Evolutionary conservation across 2,888 invertebrate species (phyloP).

Genomic region (Molorchus minor): DNA sequence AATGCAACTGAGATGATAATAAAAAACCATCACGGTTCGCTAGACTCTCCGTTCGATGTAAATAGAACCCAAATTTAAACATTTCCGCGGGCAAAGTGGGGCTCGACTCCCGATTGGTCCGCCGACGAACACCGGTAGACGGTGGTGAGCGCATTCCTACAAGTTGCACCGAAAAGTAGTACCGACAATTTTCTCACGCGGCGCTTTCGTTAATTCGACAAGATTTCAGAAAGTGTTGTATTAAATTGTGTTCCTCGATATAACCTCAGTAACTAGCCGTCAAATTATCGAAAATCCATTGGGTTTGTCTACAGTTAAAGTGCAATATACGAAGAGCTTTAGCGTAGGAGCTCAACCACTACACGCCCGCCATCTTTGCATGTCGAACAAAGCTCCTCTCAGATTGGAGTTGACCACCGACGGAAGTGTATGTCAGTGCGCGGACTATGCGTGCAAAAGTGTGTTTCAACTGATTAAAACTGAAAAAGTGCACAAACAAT

Average conservation of each 20-base stretch:
- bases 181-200: conserved; percentile 43
- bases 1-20: conserved; percentile 1
- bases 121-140: conserved; percentile 30
- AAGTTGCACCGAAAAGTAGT: conserved; percentile 55
- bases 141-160: conserved; percentile 49
- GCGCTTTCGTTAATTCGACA: background rate
- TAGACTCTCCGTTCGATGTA: conserved; percentile 6
- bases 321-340: conserved; percentile 26
- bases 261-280: background rate
- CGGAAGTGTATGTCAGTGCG: conserved; percentile 45
- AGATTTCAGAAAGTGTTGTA: background rate
- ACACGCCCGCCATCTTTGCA: conserved; percentile 59
- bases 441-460: conserved; percentile 36
- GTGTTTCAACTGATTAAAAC: conserved; percentile 41
- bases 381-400: conserved; percentile 56
- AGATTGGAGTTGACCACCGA: conserved; percentile 49
- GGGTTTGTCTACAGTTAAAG: conserved; percentile 19
- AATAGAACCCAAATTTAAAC: conserved; percentile 21
- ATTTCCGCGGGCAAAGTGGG: conserved; percentile 10
- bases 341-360: conserved; percentile 56
- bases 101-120: conserved; percentile 36
- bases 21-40: background rate
- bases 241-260: background rate
- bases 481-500: conserved; percentile 36
- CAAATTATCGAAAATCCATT: background rate